Conservation (phyloP, 2,888 invertebrate species). For the Periphyllus acericola region DNA sequence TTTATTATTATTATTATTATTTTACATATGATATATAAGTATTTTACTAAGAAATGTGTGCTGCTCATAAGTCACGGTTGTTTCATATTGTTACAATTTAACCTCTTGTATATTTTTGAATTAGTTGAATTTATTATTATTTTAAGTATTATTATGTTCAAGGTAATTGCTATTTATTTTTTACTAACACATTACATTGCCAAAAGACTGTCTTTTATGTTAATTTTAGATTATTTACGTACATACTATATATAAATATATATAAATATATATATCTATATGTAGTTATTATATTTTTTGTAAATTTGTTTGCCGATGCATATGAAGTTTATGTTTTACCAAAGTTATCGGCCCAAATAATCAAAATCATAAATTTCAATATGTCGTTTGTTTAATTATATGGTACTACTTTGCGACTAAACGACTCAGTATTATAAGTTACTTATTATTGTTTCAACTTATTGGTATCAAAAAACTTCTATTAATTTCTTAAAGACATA, state of each 20-base stretch:
- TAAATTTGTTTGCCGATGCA: slow-evolving; percentile 55
- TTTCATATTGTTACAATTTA: slow-evolving; percentile 51
- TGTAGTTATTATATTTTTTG: slow-evolving; percentile 52
- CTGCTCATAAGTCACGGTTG: slow-evolving; percentile 30
- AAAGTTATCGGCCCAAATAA: slow-evolving; percentile 45
- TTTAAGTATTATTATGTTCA: slow-evolving; percentile 50
- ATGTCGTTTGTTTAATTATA: slow-evolving; percentile 39
- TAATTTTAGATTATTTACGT: slow-evolving; percentile 55
- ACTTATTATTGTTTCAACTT: slow-evolving; percentile 16
- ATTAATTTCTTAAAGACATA: background rate
- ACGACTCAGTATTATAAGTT: slow-evolving; percentile 52
- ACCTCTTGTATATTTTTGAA: slow-evolving; percentile 59
- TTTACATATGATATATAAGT: slow-evolving; percentile 36
- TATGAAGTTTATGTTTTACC: slow-evolving; percentile 48
- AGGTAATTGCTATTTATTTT: slow-evolving; percentile 50
- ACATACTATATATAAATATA: slow-evolving; percentile 9
- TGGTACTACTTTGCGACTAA: slow-evolving; percentile 28
- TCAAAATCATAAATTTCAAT: slow-evolving; percentile 53
- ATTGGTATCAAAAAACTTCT: background rate
- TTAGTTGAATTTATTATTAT: slow-evolving; percentile 40
- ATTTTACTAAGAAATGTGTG: slow-evolving; percentile 22
- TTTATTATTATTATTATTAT: slow-evolving; percentile 39
- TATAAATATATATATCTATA: background rate
- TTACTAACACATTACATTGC: slow-evolving; percentile 61
- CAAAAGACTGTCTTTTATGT: slow-evolving; percentile 62